Conservation (phyloP, 2,797 vertebrate genomes). For the Eulemur mongoz region DNA sequence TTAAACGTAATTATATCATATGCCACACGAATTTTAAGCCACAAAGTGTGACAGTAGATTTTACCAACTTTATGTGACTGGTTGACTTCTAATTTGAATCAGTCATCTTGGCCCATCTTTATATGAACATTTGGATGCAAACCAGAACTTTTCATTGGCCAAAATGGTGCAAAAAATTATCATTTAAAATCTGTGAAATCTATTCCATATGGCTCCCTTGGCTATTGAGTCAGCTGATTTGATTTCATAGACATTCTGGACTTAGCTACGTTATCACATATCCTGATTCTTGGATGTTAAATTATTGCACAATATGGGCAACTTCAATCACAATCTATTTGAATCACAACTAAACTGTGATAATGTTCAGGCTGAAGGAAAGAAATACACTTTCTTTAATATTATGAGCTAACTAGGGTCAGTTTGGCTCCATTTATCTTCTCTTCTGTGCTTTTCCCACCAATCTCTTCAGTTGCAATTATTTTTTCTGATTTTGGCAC, state of each 20-base stretch:
- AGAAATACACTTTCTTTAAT: neutral
- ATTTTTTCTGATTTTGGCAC: neutral
- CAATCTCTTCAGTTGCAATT: neutral
- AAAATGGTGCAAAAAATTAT: conserved; percentile 16
- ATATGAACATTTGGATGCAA: neutral
- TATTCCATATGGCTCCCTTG: neutral
- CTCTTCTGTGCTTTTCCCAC: neutral
- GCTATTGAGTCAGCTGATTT: neutral
- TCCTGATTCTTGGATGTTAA: neutral
- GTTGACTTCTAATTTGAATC: conserved; percentile 42
- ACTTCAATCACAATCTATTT: neutral
- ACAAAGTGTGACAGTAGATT: neutral
- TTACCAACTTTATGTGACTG: neutral
- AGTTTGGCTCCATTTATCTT: neutral
- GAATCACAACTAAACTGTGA: neutral
- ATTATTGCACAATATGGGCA: neutral
- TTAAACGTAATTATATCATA: neutral
- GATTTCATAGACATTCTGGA: neutral
- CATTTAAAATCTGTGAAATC: neutral
- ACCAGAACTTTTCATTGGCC: neutral
- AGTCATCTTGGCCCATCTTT: neutral
- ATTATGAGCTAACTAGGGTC: neutral
- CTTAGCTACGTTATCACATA: neutral
- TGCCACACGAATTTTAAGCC: neutral
- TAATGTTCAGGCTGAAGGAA: neutral